Base-by-base conservation (phyloP, 2,888 invertebrate genomes). In the Quadroppia sp. region DNA sequence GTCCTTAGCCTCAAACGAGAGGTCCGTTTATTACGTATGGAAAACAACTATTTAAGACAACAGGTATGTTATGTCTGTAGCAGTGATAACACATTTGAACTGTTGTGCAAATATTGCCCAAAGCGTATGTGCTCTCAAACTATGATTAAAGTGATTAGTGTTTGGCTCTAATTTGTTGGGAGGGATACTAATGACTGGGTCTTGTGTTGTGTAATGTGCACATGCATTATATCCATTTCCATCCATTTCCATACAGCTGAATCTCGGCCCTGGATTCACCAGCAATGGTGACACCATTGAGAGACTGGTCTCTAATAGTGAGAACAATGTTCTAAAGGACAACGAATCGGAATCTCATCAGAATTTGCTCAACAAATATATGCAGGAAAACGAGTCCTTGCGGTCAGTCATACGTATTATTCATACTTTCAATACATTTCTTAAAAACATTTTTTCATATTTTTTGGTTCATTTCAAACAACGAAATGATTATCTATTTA, bases 1-100 rank as follows among this genome's bases (percentile, higher is more conserved):
- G 95, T 96, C 76, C 82, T 95, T 56, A 92, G 90, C 79, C 82
- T 96, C 76, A 94, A 94, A 82, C 85, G 92, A 56, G 94, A 95
- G 84, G 89, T 95, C 11, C 89, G 88, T 75, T 89, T 90, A 0
- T 84, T 96, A 20, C 88, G 92, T 79, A 88, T 88, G 75, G 95
- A 96, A 83, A 96, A 96, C 81, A 89, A 91, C 77, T 93, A 94
- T 80, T 83, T 96, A 4, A 86, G 91, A 77, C 87, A 90, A 11
- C 82, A 85, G 80, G 78, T 81, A 79, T 79, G 32, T 7, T 20
- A 32, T 64, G 45, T 36, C 6, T 36, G 15, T 45, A 45, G 11
- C 11, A 36, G 40, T 69, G 32, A 32, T 6, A 25, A 67, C 67
- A 67, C 67, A 67, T 67, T 67, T 67, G 67, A 67, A 36, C 32